These are phyloP conservation scores for Hydractinia symbiolongicarpus DNA, from an alignment of 30 jellyfish, hydroid and myxozoan species.

Conservation along the genomic window DNA sequence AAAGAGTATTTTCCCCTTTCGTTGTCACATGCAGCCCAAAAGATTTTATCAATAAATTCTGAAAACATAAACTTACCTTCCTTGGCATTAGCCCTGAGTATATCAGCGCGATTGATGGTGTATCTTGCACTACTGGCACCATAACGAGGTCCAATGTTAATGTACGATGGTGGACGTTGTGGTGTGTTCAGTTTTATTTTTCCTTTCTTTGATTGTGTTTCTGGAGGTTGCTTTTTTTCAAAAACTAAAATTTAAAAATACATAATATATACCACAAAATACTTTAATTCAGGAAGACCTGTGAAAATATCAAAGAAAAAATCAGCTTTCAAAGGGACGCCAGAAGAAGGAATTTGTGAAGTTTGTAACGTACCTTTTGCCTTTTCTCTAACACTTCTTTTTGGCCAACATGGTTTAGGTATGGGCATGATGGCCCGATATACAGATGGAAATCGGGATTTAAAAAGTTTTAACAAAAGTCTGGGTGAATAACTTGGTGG, in stretches of 20 bases:
- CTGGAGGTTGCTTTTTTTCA: not conserved
- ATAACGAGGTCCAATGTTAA: not conserved
- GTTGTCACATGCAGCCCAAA: too few species aligned
- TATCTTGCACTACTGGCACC: constrained; percentile 1
- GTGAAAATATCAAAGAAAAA: not conserved
- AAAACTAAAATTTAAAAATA: not conserved
- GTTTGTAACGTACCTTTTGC: constrained; percentile 32
- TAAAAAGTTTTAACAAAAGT: constrained; percentile 77
- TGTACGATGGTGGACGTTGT: constrained; percentile 6
- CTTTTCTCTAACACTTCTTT: constrained; percentile 49
- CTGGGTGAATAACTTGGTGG: constrained; percentile 87
- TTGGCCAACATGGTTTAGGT: constrained; percentile 62
- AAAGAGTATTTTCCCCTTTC: too few species aligned
- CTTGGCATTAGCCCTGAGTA: constrained; percentile 70
- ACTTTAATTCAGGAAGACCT: not conserved
- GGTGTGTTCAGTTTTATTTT: constrained; percentile 2
- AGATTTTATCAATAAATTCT: too few species aligned
- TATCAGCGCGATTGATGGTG: constrained; percentile 70
- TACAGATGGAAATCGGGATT: constrained; percentile 82
- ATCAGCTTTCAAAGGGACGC: not conserved
- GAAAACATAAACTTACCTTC: too few species aligned
- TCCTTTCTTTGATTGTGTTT: not conserved
- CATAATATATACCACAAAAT: too few species aligned
- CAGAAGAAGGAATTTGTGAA: too few species aligned
- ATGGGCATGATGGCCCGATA: constrained; percentile 87